Percentiles rank a stretch among this genome's conserved stretches.
Conservation (phyloP, 2,888 invertebrate species). For the Agriopis marginaria region DNA sequence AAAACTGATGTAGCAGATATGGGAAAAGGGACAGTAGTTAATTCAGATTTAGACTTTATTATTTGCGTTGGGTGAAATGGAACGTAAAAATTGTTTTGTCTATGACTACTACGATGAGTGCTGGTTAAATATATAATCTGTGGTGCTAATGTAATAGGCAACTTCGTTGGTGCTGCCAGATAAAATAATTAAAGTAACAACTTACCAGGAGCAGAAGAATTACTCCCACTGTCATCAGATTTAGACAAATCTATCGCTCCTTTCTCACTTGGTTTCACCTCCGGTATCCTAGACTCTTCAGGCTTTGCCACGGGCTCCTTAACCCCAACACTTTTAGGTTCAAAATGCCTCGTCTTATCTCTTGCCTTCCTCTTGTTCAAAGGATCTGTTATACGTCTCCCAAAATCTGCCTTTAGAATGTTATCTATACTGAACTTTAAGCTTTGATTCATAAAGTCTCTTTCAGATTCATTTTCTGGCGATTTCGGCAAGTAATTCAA, state of each 20-base stretch:
- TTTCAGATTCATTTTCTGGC: constrained; percentile 71
- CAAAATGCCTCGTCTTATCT: constrained; percentile 62
- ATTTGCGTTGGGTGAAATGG: no score
- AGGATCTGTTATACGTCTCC: constrained; percentile 90
- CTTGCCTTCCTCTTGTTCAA: constrained; percentile 86
- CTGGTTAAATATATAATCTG: no score
- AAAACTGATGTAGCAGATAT: no score
- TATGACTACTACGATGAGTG: no score
- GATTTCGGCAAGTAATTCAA: constrained; percentile 68
- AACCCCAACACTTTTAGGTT: constrained; percentile 66
- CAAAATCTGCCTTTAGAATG: constrained; percentile 94
- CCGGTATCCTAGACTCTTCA: constrained; percentile 75
- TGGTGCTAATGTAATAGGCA: no score
- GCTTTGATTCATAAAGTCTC: constrained; percentile 84
- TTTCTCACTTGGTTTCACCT: constrained; percentile 73
- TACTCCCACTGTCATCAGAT: constrained; percentile 77
- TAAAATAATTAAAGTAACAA: constrained; percentile 47
- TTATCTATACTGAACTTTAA: constrained; percentile 95
- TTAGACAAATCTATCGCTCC: constrained; percentile 80
- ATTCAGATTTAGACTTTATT: no score
- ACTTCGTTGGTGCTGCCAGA: no score
- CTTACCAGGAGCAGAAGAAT: constrained; percentile 80
- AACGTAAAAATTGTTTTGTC: no score
- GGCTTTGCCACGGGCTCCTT: constrained; percentile 68
- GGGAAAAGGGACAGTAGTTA: no score